phyloP scores from a whole-genome alignment of 92 coral and sea anemone genomes.

The Parazoanthus atlanticus region DNA sequence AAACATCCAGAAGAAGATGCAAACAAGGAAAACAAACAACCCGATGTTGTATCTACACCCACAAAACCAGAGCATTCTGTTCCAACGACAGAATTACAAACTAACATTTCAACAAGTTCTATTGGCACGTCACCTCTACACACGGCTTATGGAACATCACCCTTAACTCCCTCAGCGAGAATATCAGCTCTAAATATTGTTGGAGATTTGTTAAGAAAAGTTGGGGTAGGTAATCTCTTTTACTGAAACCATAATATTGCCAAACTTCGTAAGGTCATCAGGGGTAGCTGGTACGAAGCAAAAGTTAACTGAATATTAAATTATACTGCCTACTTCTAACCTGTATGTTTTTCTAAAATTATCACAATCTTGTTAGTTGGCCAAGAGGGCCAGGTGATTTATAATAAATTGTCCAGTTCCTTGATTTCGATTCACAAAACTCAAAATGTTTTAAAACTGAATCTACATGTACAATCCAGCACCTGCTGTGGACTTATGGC shows the following conservation, averaged over 20 bases:
- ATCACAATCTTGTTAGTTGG: background rate
- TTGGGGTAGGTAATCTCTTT: conserved; percentile 79
- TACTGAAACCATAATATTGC: too few relatives aligned
- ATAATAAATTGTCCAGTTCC: too few relatives aligned
- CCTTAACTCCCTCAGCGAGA: conserved; percentile 97
- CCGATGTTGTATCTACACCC: conserved; percentile 67
- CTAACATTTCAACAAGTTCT: conserved; percentile 70
- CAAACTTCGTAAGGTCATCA: too few relatives aligned
- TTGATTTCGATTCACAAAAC: too few relatives aligned
- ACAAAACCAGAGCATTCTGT: conserved; percentile 64
- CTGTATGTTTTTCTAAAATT: too few relatives aligned
- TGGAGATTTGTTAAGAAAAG: conserved; percentile 96
- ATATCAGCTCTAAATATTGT: conserved; percentile 98
- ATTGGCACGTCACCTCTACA: conserved; percentile 95
- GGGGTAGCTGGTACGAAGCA: too few relatives aligned
- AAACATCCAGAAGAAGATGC: conserved; percentile 71
- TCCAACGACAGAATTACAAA: conserved; percentile 55
- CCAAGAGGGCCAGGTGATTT: background rate
- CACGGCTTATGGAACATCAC: conserved; percentile 88
- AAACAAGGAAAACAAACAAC: conserved; percentile 86
- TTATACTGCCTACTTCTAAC: background rate
- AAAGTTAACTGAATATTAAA: background rate
- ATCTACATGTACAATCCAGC: too few relatives aligned
- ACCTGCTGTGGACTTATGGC: too few relatives aligned
- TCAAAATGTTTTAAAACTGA: too few relatives aligned